Base-by-base conservation (phyloP, 2,113 vertebrate genomes). In the Laticauda laticaudata region DNA sequence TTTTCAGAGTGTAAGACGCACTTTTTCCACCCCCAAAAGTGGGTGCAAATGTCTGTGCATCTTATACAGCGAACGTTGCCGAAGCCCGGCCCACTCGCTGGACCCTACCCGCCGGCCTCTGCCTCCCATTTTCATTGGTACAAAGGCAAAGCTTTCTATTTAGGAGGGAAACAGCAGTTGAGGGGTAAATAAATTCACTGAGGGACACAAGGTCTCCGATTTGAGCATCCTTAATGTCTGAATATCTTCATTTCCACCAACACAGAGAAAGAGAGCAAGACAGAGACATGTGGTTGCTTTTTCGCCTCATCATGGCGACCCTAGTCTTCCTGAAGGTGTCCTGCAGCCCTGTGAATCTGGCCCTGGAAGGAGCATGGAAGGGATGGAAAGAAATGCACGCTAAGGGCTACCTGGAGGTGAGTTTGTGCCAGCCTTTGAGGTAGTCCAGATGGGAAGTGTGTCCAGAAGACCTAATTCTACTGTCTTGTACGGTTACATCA, bases 361-460 rank as follows among this genome's bases (percentile, higher is more conserved):
- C 86, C 64, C 87, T 96, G 93, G 93, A 96, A 39, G 86, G 93
- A 34, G 69, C 87, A 1, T 97, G 97, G 97, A 18, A 94, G 69
- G 95, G 55, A 0, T 97, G 97, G 97, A 97, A 97, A 92, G 94
- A 45, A 23, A 5, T 92, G n/a, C 53, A 95, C 0, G n/a, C 59
- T 59, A 96, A 96, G 93, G 64, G 92, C 18, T 96, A 97, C 39
- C 21, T 45, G 0, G 20, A 51, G 94, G 96, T 96, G 93, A 91
- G 96, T 91, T 56, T 1, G 21, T 5, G 69, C 34, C 14, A 39
- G n/a, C 15, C 64, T 39, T 75, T 15, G 3, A 75, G 64, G n/a
- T 18, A 75, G n/a, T 34, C 64, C 64, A 34, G 29, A 6, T 6
- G 2, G n/a, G 64, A 75, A 75, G 64, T 5, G 5, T 15, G 15